Conservation (phyloP, 2,113 vertebrate genomes). For the Hypocryptadius cinnamomeus region DNA sequence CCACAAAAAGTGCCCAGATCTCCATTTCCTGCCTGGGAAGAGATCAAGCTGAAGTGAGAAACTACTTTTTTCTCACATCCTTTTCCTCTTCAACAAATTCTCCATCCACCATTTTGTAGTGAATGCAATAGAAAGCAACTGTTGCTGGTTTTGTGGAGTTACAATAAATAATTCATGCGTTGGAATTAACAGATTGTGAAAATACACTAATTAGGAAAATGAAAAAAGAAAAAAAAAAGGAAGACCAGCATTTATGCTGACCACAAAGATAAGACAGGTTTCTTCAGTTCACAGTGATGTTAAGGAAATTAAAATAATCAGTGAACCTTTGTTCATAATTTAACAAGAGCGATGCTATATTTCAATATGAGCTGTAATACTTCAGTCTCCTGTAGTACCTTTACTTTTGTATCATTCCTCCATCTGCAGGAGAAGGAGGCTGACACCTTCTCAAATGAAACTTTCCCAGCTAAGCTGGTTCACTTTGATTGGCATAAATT, state of each 20-base stretch:
- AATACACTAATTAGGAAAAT: constrained; percentile 20
- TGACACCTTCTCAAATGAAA: neutral
- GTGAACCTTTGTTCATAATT: neutral
- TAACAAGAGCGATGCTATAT: neutral
- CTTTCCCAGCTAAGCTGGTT: neutral
- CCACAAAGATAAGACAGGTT: neutral
- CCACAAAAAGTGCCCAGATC: neutral
- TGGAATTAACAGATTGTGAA: constrained; percentile 14
- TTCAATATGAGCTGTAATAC: neutral
- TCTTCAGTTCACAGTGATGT: neutral
- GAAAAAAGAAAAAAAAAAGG: neutral
- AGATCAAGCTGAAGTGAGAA: neutral
- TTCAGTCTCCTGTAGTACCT: neutral
- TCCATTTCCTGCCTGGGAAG: neutral
- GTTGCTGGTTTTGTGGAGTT: neutral
- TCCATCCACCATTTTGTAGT: neutral
- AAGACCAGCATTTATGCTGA: constrained; percentile 11
- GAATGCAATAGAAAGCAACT: neutral
- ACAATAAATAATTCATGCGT: neutral
- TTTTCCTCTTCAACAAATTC: neutral
- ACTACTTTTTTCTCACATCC: neutral
- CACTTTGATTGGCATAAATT: neutral
- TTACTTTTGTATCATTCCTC: neutral
- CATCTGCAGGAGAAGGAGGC: neutral
- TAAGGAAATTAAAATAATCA: neutral